Conservation (phyloP, 2,888 invertebrate genomes). For the Oxyteleia sp. region DNA sequence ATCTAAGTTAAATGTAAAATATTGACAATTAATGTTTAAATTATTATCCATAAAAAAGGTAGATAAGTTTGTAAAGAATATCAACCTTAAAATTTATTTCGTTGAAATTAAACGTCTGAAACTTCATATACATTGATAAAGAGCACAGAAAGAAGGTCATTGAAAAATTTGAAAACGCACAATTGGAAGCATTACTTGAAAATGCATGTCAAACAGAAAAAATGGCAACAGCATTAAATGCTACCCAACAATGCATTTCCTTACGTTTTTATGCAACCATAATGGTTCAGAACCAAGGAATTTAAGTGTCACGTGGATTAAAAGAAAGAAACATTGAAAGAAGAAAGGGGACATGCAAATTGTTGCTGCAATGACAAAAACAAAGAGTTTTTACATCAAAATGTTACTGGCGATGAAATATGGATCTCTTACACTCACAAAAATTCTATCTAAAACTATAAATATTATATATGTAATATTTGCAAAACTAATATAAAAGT, state of each 20-base stretch:
- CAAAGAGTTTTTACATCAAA: conserved; percentile 12
- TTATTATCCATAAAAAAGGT: too few species aligned
- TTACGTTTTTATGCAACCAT: neutral
- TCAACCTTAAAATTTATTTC: neutral
- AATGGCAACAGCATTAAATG: neutral
- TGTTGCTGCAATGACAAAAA: neutral
- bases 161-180: conserved; percentile 8
- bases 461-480: too few species aligned
- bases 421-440: conserved; percentile 37
- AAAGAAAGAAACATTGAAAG: neutral
- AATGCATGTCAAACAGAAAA: conserved; percentile 5
- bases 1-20: too few species aligned
- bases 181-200: neutral
- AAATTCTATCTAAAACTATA: too few species aligned
- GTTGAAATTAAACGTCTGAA: too few species aligned
- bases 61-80: too few species aligned
- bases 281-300: conserved; percentile 7
- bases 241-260: conserved; percentile 1
- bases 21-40: too few species aligned
- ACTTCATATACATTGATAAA: too few species aligned
- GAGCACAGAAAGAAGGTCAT: neutral
- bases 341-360: neutral
- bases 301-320: neutral
- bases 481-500: too few species aligned
- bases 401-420: conserved; percentile 41